Base-by-base conservation (phyloP, 1,140 invertebrate species). In the Achatina immaculata region DNA sequence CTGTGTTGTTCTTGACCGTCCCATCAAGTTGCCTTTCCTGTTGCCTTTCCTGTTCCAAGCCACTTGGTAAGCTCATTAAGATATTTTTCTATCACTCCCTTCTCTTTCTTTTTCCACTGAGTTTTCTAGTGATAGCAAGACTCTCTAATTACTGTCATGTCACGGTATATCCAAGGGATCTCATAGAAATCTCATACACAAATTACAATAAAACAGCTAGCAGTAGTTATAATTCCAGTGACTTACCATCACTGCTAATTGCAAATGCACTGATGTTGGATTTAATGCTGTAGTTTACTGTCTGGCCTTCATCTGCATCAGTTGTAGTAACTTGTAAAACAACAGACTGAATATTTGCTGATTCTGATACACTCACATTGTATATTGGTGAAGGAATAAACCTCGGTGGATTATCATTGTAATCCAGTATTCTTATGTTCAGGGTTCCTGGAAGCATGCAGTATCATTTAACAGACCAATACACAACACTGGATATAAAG, bases 381-480 rank as follows among this genome's bases (percentile, higher is more conserved):
- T 85, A 88, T 21, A 74, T 40, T 24, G 73, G 55, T 24, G 79
- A 82, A 3, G 82, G 84, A 0, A 82, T 9, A 69, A 88, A 88
- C 16, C 48, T 55, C 6, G 87, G 87, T 42, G 83, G 21, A 55
- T 88, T 86, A 77, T 88, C 87, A 83, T 88, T 88, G 66, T 81
- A 80, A 78, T 88, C 87, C 16, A 68, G 21, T 16, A 88, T 62
- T 11, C 80, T 84, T 36, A 88, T 71, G 28, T 81, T 85, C 62
- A 88, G 48, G 0, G 82, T 86, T 19, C 82, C 87, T 87, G 84
- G 4, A 6, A 43, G 51, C 0, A 24, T 45, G n/a, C n/a, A 58
- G 36, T 38, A 62, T 38, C 14, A 73, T 73, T 36, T 7, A 42
- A n/a, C n/a, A n/a, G n/a, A n/a, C n/a, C n/a, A n/a, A n/a, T n/a